Base-by-base conservation (phyloP, 2,113 vertebrate genomes). In the Aix galericulata region DNA sequence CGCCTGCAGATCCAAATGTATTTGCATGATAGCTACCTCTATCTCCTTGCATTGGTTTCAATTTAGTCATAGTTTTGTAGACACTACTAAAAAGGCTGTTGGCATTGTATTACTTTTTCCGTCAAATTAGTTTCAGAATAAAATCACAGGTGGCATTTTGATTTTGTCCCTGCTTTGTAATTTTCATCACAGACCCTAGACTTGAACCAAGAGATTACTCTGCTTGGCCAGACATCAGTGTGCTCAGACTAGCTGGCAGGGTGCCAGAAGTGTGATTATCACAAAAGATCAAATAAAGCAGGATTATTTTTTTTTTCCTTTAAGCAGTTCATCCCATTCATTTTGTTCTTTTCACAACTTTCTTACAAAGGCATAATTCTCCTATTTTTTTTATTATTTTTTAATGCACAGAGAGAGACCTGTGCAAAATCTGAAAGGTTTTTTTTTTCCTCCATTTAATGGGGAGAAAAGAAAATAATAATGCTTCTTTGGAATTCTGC, bases 81-180 rank as follows among this genome's bases (percentile, higher is more conserved):
- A 94, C 68, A 34, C 48, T 88, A 23, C 59, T 82, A 44, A 92
- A 97, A 96, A 86, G 71, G 62, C 62, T 86, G 56, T 94, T 93
- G 91, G 80, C 59, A 80, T 96, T 93, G 67, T 90, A 85, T 88
- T 78, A 20, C 83, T 75, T 73, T 81, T 79, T 60, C 91, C 56
- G 52, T 95, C 79, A 93, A 93, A 94, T 97, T 97, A 94, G 67
- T 76, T 95, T 92, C 85, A 74, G 93, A 94, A 97, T 96, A 94
- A 97, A 97, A 97, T 96, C 96, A 96, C 90, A 94, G 91, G 95
- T 96, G 95, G 89, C 86, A 89, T 96, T 97, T 93, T 96, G 95
- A 97, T 96, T 86, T 94, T 93, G 82, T 94, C 82, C 80, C 90
- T 94, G 82, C 89, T 97, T 96, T 94, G 64, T 90, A 95, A 95